Base-by-base conservation (phyloP, 2,797 vertebrate species). In the Galago senegalensis region DNA sequence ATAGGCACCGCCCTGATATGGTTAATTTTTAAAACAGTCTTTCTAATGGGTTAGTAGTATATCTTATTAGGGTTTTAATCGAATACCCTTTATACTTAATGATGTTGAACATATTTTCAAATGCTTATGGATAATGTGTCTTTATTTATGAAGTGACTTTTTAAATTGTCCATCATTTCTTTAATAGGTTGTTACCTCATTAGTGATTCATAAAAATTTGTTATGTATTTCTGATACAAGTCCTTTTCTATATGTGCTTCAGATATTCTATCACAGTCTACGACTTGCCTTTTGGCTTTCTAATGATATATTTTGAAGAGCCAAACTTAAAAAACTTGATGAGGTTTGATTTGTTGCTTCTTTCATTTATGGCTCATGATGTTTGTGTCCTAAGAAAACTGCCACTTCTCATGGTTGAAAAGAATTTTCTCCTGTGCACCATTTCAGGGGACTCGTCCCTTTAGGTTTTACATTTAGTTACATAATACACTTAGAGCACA, bases 381-480 rank as follows among this genome's bases (percentile, higher is more conserved):
- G 6, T 70, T 89, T 61, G 56, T 61, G 17, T 31, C 79, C 12
- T 79, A 76, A 95, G 70, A 82, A 83, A 94, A 63, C 3, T 53
- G 25, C 18, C 3, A 89, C 43, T 5, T 20, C 29, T 58, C 9
- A 69, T 84, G 2, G 6, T 9, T 91, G 37, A 65, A 81, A 85
- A 83, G 6, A 0, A 58, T 85, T 77, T 43, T 72, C 60, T 91
- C 31, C 17, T 58, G n/a, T 69, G 13, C 3, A 49, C 77, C 69
- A 18, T 73, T 56, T 84, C 61, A 61, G 65, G 86, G 17, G 4
- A 53, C 65, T 72, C 43, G 65, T 29, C 25, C n/a, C 31, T 40
- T 93, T 61, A 16, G 11, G 6, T 77, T 88, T 91, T 86, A 86
- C 13, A 89, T 72, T 91, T 70, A 65, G 46, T 81, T 93, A 18